phyloP scores from a whole-genome alignment of 2,888 invertebrate genomes.

The Mellilla xanthometata region DNA sequence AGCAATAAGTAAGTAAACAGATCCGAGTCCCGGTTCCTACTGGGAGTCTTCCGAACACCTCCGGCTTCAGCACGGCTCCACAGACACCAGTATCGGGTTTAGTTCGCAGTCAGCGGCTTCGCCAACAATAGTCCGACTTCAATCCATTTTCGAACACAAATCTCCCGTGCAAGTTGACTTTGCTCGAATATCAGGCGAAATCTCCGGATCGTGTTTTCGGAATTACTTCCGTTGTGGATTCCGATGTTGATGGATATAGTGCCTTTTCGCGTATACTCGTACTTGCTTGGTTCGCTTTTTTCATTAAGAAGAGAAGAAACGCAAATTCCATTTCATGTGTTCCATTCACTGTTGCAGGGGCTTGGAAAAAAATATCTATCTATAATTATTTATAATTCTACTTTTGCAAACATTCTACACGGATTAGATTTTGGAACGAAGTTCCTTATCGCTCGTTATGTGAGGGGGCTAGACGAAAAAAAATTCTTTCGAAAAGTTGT shows the following conservation, averaged over 20 bases:
- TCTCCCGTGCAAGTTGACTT: slow-evolving; percentile 59
- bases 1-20: no score
- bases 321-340: no score
- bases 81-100: slow-evolving; percentile 48
- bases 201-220: slow-evolving; percentile 58
- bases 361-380: no score
- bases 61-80: slow-evolving; percentile 31
- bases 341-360: no score
- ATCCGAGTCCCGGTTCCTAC: no score
- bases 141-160: slow-evolving; percentile 70
- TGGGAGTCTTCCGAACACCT: slow-evolving; percentile 35
- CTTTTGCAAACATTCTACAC: no score
- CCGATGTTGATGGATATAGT: slow-evolving; percentile 33
- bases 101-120: slow-evolving; percentile 54
- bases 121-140: slow-evolving; percentile 61
- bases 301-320: no score
- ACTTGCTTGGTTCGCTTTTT: neutral
- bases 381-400: no score
- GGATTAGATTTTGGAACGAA: no score
- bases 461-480: no score
- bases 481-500: no score
- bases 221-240: slow-evolving; percentile 51
- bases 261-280: slow-evolving; percentile 28
- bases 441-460: no score
- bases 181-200: slow-evolving; percentile 55